phyloP scores from a whole-genome alignment of 2,888 invertebrate species.

The Corythucha ciliata region DNA sequence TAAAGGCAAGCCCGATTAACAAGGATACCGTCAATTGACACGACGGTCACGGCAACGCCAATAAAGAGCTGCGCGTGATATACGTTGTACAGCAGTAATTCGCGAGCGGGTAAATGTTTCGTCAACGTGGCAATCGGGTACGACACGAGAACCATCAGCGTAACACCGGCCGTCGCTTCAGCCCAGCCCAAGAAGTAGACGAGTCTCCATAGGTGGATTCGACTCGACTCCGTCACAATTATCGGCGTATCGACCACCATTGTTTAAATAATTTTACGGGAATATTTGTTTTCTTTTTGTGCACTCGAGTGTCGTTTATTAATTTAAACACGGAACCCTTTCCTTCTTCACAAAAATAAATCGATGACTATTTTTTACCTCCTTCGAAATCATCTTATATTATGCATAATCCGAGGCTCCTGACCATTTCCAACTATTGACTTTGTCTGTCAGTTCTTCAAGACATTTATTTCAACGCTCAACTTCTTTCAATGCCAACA shows the following conservation, averaged over 20 bases:
- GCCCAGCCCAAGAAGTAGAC: conserved; percentile 1
- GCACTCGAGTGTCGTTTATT: too few species aligned
- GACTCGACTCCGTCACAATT: conserved; percentile 9
- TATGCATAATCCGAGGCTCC: too few species aligned
- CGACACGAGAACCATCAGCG: not conserved
- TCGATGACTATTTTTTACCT: too few species aligned
- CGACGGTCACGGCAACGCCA: conserved; percentile 5
- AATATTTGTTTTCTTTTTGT: too few species aligned
- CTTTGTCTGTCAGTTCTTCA: too few species aligned
- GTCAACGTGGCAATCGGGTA: not conserved
- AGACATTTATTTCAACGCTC: too few species aligned
- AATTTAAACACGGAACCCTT: too few species aligned
- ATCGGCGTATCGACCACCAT: conserved; percentile 7
- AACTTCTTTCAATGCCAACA: too few species aligned
- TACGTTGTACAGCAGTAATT: not conserved
- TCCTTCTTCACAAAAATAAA: too few species aligned
- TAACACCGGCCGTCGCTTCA: not conserved
- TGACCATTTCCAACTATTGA: too few species aligned
- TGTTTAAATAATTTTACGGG: too few species aligned
- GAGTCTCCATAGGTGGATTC: conserved; percentile 5
- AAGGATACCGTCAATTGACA: conserved; percentile 5
- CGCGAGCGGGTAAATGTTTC: not conserved
- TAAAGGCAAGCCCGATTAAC: conserved; percentile 7
- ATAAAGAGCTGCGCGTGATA: conserved; percentile 2
- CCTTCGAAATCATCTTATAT: too few species aligned